A percentile compares a stretch with the other conserved stretches of the same genome.
phyloP scores from a whole-genome alignment of 2,113 vertebrate genomes.

The Bostrychus sinensis region DNA sequence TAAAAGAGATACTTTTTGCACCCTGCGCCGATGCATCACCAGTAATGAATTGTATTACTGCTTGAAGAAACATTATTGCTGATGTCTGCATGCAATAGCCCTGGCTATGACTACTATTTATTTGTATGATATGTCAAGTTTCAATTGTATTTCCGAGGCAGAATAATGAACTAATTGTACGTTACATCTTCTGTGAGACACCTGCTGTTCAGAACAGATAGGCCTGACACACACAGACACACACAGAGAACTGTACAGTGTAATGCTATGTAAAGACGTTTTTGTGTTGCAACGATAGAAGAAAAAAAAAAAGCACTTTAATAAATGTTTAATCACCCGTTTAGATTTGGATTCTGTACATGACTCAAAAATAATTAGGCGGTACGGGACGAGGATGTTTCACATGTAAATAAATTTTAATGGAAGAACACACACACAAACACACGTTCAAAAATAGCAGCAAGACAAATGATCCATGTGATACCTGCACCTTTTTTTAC shows the following conservation, averaged over 20 bases:
- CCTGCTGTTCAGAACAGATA: conserved; percentile 69
- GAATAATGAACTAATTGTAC: conserved; percentile 79
- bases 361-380: conserved; percentile 75
- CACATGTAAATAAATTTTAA: conserved; percentile 82
- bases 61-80: conserved; percentile 85
- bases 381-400: conserved; percentile 66
- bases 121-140: conserved; percentile 86
- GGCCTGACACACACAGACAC: conserved; percentile 62
- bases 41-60: conserved; percentile 84
- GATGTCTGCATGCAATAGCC: conserved; percentile 86
- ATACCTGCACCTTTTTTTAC: conserved; percentile 86
- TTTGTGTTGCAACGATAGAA: conserved; percentile 81
- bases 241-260: conserved; percentile 80
- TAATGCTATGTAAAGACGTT: conserved; percentile 82
- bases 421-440: conserved; percentile 51
- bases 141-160: conserved; percentile 81
- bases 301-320: conserved; percentile 84
- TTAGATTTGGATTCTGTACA: conserved; percentile 80
- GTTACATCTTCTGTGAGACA: conserved; percentile 72
- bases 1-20: conserved; percentile 79
- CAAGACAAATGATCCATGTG: conserved; percentile 76
- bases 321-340: conserved; percentile 86
- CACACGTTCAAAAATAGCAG: conserved; percentile 55
- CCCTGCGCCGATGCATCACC: conserved; percentile 83
- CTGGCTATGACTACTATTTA: conserved; percentile 87